A percentile compares a stretch with the other conserved stretches of the same genome.
phyloP scores from a whole-genome alignment of 2,888 invertebrate species.

The Silvanus unidentatus region DNA sequence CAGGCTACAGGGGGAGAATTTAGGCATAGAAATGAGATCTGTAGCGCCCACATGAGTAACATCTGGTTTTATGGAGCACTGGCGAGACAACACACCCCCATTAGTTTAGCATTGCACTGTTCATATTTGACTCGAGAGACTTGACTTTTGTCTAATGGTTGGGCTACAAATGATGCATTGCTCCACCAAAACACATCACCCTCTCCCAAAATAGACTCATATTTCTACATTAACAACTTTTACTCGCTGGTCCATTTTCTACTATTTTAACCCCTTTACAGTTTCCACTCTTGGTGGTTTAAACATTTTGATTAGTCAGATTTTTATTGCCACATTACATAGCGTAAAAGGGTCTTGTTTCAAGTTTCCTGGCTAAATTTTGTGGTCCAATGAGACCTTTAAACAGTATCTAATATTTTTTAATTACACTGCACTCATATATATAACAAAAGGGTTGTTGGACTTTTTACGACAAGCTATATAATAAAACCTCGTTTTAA shows the following conservation, averaged over 20 bases:
- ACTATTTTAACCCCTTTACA: conserved; percentile 5
- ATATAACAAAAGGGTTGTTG: conserved; percentile 13
- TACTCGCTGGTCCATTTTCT: conserved; percentile 14
- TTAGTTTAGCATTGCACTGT: conserved; percentile 40
- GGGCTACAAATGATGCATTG: conserved; percentile 22
- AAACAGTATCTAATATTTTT: conserved; percentile 22
- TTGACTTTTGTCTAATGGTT: conserved; percentile 30
- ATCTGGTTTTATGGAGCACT: conserved; percentile 41
- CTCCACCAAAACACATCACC: too few relatives aligned
- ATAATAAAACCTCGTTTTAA: conserved; percentile 17
- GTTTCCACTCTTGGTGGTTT: conserved; percentile 3
- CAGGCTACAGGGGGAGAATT: conserved; percentile 32
- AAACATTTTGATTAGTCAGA: conserved; percentile 31
- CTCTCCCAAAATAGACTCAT: conserved; percentile 7
- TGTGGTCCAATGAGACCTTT: conserved; percentile 18
- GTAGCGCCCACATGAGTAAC: conserved; percentile 38
- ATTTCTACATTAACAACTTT: conserved; percentile 27
- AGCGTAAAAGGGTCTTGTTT: conserved; percentile 18
- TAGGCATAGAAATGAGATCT: conserved; percentile 38
- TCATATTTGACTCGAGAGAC: conserved; percentile 37
- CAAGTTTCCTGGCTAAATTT: conserved; percentile 11
- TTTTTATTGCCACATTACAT: conserved; percentile 27
- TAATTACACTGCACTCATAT: conserved; percentile 21
- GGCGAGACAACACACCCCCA: conserved; percentile 43
- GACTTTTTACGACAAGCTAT: conserved; percentile 13